phyloP scores from a whole-genome alignment of 1,140 invertebrate genomes.

The Littorina saxatilis region DNA sequence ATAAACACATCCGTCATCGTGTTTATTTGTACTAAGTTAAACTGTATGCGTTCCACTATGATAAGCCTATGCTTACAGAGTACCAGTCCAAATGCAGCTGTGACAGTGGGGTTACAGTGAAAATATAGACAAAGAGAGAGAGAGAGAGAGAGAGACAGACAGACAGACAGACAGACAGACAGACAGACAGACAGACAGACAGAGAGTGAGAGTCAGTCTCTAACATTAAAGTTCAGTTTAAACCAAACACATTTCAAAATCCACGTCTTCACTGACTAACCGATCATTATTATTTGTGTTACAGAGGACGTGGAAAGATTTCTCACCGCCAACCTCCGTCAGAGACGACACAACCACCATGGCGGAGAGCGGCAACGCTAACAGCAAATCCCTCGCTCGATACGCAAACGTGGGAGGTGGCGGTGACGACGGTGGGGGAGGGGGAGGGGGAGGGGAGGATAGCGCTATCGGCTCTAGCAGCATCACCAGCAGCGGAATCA shows the following conservation, averaged over 20 bases:
- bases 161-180: neutral
- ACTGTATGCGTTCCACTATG: neutral
- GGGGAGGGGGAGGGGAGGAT: conserved; percentile 32
- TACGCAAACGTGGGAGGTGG: neutral
- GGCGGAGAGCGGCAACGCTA: conserved; percentile 25
- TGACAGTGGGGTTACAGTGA: neutral
- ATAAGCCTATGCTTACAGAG: neutral
- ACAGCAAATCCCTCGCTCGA: neutral
- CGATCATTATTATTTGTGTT: conserved; percentile 24
- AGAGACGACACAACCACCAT: conserved; percentile 19
- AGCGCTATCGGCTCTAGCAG: neutral
- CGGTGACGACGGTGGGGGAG: neutral
- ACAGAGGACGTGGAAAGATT: conserved; percentile 44
- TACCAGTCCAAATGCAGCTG: neutral
- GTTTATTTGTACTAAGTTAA: too few species aligned
- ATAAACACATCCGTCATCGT: too few species aligned
- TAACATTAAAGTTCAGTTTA: neutral
- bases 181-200: neutral
- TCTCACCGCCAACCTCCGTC: conserved; percentile 36
- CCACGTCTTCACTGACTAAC: neutral
- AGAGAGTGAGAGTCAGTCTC: neutral
- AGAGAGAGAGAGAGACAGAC: neutral
- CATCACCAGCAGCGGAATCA: neutral
- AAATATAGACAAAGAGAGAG: neutral
- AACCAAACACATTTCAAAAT: neutral